Evolutionary conservation across 1,140 invertebrate genomes (phyloP).

Genomic region (Agrilus planipennis): DNA sequence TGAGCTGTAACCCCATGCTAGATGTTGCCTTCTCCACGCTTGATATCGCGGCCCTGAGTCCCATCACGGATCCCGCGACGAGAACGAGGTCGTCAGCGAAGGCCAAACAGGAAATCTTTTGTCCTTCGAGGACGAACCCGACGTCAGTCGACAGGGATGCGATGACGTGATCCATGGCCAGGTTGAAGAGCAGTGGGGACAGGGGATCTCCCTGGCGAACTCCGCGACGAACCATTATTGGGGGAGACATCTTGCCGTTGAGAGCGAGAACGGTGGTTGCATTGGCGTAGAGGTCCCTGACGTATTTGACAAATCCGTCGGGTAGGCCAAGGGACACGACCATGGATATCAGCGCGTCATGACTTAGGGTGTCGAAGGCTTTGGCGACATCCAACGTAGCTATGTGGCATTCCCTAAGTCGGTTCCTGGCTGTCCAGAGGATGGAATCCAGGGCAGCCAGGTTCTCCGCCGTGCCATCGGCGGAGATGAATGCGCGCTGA

Average conservation of each 20-base stretch:
- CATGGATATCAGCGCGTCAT: not conserved
- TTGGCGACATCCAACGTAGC: not conserved
- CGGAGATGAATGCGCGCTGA: not conserved
- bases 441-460: not conserved
- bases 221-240: not conserved
- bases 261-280: not conserved
- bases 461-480: not conserved
- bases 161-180: not conserved
- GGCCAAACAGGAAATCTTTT: not conserved
- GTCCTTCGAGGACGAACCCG: not conserved
- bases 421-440: not conserved
- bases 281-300: not conserved
- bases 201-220: not conserved
- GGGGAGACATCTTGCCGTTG: not conserved
- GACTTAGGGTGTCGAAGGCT: not conserved
- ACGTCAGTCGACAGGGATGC: not conserved
- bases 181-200: not conserved
- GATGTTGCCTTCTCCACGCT: not conserved
- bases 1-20: not conserved
- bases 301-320: not conserved
- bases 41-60: not conserved
- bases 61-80: not conserved
- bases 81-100: not conserved
- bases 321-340: not conserved
- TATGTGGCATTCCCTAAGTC: not conserved